A percentile compares a stretch with the other conserved stretches of the same genome.
Evolutionary conservation across 1,140 invertebrate genomes (phyloP).

Genomic region (Brachionus plicatilis): DNA sequence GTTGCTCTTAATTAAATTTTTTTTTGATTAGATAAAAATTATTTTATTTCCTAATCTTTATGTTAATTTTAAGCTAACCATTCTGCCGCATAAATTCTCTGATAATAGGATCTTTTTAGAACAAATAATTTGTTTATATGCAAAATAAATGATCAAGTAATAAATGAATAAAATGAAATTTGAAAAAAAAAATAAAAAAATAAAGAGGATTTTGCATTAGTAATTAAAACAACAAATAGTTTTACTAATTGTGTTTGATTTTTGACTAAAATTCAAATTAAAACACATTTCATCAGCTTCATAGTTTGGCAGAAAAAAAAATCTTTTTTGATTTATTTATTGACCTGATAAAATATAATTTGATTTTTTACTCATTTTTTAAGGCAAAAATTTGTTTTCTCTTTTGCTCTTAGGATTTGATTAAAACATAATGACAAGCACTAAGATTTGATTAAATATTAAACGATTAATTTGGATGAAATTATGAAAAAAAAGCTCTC

Average conservation of each 20-base stretch:
- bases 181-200: no score
- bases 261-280: background rate
- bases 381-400: background rate
- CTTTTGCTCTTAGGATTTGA: background rate
- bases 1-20: background rate
- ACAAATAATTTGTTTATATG: background rate
- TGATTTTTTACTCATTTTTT: background rate
- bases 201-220: background rate
- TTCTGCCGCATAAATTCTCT: background rate
- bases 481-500: background rate
- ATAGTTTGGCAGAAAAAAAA: background rate
- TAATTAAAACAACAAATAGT: conserved; percentile 3
- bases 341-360: background rate
- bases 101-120: background rate
- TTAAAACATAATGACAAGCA: background rate
- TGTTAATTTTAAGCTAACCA: background rate
- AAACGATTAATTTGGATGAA: background rate
- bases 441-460: background rate
- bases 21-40: background rate
- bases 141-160: background rate
- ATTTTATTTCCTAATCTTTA: background rate
- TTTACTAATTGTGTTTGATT: conserved; percentile 18
- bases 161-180: background rate
- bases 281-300: background rate
- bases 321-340: background rate